These are phyloP conservation scores for Pentalonia nigronervosa DNA, from an alignment of 1,140 invertebrate species.

Conservation along the genomic window DNA sequence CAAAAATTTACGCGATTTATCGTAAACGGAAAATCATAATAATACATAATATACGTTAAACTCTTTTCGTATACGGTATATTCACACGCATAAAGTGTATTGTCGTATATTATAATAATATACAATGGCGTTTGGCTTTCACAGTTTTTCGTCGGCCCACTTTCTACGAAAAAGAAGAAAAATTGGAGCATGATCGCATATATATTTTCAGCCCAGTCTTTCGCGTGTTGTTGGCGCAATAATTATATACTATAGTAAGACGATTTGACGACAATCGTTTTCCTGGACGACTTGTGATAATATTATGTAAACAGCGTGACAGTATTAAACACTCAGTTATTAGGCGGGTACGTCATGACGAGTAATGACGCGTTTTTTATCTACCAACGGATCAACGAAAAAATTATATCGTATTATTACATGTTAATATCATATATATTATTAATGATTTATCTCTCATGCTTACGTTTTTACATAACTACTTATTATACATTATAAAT, in stretches of 20 bases:
- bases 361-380: neutral
- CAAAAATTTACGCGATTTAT: neutral
- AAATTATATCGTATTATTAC: neutral
- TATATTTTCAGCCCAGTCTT: neutral
- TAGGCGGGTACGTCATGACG: neutral
- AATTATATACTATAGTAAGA: neutral
- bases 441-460: too few species aligned
- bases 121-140: neutral
- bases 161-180: neutral
- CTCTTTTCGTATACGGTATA: neutral
- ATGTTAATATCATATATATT: neutral
- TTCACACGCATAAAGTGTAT: neutral
- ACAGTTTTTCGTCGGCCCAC: neutral
- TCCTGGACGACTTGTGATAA: neutral
- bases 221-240: neutral
- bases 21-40: neutral
- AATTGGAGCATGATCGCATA: neutral
- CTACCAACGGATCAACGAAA: neutral
- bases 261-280: neutral
- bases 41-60: neutral
- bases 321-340: neutral
- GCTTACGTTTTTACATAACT: neutral
- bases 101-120: neutral
- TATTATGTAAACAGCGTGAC: neutral
- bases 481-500: neutral